phyloP scores from a whole-genome alignment of 2,888 invertebrate genomes.

The Gerris lacustris region DNA sequence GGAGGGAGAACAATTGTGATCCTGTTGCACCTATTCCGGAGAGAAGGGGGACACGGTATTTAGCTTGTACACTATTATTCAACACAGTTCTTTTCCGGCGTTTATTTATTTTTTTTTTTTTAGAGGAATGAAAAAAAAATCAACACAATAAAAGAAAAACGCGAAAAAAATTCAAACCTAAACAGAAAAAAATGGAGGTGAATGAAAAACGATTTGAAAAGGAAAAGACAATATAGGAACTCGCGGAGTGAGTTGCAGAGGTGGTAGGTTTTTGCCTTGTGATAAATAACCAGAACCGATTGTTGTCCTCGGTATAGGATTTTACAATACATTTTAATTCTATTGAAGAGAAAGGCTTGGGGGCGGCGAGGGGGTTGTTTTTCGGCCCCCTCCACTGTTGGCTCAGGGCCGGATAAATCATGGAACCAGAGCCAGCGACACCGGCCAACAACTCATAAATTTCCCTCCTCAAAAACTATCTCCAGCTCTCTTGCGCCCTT shows the following conservation, averaged over 20 bases:
- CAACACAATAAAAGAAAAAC: background rate
- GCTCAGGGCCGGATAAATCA: slow-evolving; percentile 3
- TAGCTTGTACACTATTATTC: too few relatives aligned
- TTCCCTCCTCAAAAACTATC: background rate
- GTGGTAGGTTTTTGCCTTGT: background rate
- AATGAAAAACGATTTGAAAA: slow-evolving; percentile 7
- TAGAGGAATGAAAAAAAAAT: background rate
- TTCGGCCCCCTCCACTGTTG: background rate
- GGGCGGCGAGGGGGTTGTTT: background rate
- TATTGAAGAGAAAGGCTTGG: background rate
- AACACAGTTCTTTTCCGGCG: too few relatives aligned
- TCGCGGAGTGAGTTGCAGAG: background rate
- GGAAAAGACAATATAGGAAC: slow-evolving; percentile 7
- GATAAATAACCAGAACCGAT: slow-evolving; percentile 3
- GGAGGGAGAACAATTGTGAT: too few relatives aligned
- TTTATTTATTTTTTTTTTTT: too few relatives aligned
- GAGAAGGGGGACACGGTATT: too few relatives aligned
- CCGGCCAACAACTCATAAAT: slow-evolving; percentile 3
- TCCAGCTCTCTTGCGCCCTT: background rate
- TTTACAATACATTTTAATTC: slow-evolving; percentile 11
- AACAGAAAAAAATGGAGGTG: background rate
- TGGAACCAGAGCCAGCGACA: slow-evolving; percentile 3
- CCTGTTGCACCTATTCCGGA: too few relatives aligned
- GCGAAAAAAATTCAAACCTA: background rate
- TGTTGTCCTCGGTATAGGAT: slow-evolving; percentile 4